Conservation (phyloP, 2,113 vertebrate species). For the Cavia porcellus region DNA sequence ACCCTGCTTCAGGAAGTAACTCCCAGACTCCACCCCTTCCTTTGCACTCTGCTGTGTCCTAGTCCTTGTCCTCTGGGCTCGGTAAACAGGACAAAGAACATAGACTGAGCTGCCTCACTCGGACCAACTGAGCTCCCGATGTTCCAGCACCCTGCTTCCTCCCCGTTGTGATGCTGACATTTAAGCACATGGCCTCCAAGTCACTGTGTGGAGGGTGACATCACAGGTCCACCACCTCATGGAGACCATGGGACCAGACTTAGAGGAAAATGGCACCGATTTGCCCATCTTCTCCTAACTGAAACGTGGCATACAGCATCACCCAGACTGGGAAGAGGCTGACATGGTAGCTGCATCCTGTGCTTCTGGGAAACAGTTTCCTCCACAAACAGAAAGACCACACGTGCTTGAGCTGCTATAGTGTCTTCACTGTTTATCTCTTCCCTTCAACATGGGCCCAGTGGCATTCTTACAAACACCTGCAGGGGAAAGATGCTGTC, state of each 20-base stretch:
- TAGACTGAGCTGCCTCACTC: neutral
- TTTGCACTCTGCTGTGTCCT: too few species aligned
- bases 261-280: neutral
- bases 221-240: too few species aligned
- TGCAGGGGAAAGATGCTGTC: too few species aligned
- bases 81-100: too few species aligned
- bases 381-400: too few species aligned
- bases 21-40: too few species aligned
- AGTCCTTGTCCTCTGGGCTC: too few species aligned
- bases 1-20: neutral
- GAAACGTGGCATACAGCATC: neutral
- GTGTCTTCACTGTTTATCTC: neutral
- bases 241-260: neutral
- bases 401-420: neutral
- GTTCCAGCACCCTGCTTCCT: too few species aligned
- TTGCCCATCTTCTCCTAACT: neutral
- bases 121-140: too few species aligned
- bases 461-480: too few species aligned
- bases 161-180: neutral
- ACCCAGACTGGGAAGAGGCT: neutral
- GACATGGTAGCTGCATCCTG: neutral
- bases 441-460: neutral
- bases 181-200: neutral
- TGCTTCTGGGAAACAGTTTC: neutral
- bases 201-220: neutral